Evolutionary conservation across 1,140 invertebrate species (phyloP), one percentile per base, ranked within the genome.

Genomic region (Atta texana): DNA sequence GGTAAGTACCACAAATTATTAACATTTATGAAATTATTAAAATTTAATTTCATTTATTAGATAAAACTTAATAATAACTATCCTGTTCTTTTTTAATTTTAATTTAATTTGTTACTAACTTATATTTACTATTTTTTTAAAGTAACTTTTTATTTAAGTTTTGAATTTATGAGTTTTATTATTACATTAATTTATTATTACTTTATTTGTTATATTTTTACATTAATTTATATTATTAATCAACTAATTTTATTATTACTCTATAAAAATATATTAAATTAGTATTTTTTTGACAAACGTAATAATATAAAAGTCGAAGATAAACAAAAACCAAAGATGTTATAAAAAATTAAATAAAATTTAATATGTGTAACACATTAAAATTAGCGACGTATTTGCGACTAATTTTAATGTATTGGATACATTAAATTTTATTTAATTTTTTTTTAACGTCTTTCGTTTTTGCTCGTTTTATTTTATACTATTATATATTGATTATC

Each of bases 191-290:
- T 28, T 61, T 75, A 61, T 61, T 28, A 63, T 28, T 18, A 34
- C 10, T 28, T 63, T 1, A 28, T 61, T 21, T 44, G 7, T 39
- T 6, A 34, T 76, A 34, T 59, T 76, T 76, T 24, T 59, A 16
- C 24, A n/a, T 21, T 18, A 57, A 0, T 57, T 75, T 39, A 7
- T 51, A 76, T 53, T 53, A 18, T 51, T 31, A 44, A 44, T 61
- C 44, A 61, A 44, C 24, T 64, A 64, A 64, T 31, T 64, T 80
- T 44, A 71, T 44, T 44, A 12, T 12, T 81, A 49, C 6, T 18
- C 18, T 39, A 14, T 39, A 44, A 68, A 21, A 44, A 44, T 21
- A 68, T 39, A 44, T 44, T 44, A 68, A 64, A 44, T 68, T 44
- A 68, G 18, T 39, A 44, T 44, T 44, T 44, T 44, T 44, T 44